Conservation (phyloP, 2,113 vertebrate species). For the Oplegnathus fasciatus region DNA sequence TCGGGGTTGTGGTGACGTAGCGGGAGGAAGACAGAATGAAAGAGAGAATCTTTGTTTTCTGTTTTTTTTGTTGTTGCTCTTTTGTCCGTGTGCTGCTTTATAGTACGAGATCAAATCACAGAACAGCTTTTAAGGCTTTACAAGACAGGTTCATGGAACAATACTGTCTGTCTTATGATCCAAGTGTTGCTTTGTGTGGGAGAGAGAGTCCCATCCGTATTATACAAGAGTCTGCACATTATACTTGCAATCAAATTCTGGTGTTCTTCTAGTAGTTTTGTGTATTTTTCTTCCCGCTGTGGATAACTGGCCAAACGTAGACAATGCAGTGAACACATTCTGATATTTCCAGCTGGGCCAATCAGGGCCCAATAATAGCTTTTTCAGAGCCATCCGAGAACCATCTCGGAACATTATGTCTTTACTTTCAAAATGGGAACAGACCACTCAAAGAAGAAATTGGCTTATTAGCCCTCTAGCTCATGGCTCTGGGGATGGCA, state of each 20-base stretch:
- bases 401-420: neutral
- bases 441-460: neutral
- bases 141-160: neutral
- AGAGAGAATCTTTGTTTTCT: slow-evolving; percentile 18
- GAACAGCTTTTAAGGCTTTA: neutral
- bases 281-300: neutral
- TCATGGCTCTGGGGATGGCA: neutral
- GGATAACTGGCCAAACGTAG: neutral
- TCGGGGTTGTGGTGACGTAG: slow-evolving; percentile 16
- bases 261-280: neutral
- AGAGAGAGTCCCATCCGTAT: neutral
- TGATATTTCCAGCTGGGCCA: no score
- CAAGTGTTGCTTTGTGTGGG: neutral
- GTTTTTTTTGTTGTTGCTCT: neutral
- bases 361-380: neutral
- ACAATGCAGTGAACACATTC: no score
- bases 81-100: slow-evolving; percentile 12
- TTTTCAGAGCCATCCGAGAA: neutral
- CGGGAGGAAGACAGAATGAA: slow-evolving; percentile 11
- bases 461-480: neutral
- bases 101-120: neutral
- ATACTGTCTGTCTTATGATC: neutral
- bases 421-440: neutral
- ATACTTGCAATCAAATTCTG: neutral
- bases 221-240: neutral